Conservation (phyloP, 2,888 invertebrate genomes). For the Epistrophella euchroma region DNA sequence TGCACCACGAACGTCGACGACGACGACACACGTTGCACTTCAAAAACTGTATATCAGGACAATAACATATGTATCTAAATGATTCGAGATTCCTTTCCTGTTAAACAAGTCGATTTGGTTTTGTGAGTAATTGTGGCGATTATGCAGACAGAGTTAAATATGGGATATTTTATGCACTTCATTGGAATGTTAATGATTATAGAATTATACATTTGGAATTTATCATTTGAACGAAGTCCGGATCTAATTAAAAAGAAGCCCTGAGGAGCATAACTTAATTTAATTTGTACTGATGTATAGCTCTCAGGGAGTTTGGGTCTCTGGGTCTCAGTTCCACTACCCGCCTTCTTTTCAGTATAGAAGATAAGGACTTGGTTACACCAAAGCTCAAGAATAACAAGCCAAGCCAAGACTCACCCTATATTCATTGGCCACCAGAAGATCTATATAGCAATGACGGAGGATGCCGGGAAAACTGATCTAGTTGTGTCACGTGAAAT, state of each 20-base stretch:
- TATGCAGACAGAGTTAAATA: not conserved
- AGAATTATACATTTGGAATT: not conserved
- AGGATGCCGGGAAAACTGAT: too few species aligned
- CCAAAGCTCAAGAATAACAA: too few species aligned
- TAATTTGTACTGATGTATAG: too few species aligned
- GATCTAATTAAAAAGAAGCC: not conserved
- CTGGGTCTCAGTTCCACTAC: too few species aligned
- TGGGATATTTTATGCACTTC: conserved; percentile 9
- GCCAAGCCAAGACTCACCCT: too few species aligned
- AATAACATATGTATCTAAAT: not conserved
- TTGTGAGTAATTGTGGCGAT: not conserved
- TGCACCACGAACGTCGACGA: conserved; percentile 11
- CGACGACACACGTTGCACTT: not conserved
- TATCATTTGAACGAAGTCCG: not conserved
- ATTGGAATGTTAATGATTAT: not conserved
- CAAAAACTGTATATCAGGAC: not conserved
- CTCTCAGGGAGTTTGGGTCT: too few species aligned
- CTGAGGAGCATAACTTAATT: not conserved
- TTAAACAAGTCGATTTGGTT: not conserved
- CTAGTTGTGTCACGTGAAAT: too few species aligned
- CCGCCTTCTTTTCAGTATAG: too few species aligned
- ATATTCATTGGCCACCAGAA: too few species aligned
- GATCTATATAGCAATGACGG: too few species aligned
- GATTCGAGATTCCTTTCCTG: not conserved
- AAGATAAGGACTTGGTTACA: too few species aligned